Evolutionary conservation across 2,113 vertebrate species (phyloP).

Genomic region (Poeciliopsis retropinna): DNA sequence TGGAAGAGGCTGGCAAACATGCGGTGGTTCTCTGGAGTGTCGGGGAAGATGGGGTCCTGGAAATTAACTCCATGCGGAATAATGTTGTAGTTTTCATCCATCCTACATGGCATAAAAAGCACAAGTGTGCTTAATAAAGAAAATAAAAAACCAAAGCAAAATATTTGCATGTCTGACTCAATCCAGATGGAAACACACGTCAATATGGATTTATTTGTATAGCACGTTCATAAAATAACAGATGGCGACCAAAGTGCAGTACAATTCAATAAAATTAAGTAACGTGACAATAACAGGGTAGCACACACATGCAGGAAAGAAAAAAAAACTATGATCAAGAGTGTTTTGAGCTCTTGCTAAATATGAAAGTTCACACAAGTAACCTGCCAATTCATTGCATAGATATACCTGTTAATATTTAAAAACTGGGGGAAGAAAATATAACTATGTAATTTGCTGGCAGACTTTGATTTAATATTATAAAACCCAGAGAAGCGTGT

Average conservation of each 20-base stretch:
- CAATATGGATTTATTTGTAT: not conserved
- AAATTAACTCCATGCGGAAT: constrained; percentile 87
- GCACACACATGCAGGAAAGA: no score
- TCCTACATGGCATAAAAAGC: constrained; percentile 66
- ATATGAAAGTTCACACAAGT: not conserved
- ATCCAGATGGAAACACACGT: not conserved
- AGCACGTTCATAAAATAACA: no score
- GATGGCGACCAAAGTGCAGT: no score
- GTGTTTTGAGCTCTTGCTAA: no score
- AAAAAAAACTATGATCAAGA: no score
- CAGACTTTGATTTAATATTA: constrained; percentile 30
- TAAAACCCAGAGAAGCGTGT: constrained; percentile 26
- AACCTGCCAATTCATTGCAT: not conserved
- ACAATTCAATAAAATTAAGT: no score
- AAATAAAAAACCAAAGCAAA: not conserved
- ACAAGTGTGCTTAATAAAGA: not conserved
- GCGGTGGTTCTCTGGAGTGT: constrained; percentile 82
- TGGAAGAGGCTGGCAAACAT: constrained; percentile 86
- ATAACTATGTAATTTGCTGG: constrained; percentile 16
- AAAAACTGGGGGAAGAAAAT: not conserved
- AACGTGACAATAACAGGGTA: no score
- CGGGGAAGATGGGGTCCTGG: constrained; percentile 85
- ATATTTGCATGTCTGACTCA: not conserved
- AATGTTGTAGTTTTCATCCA: constrained; percentile 87
- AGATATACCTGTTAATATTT: not conserved